These are phyloP conservation scores for Halisarca cf. caerulea DNA, from an alignment of 37 sponge, comb jelly and placozoan species.

Conservation along the genomic window DNA sequence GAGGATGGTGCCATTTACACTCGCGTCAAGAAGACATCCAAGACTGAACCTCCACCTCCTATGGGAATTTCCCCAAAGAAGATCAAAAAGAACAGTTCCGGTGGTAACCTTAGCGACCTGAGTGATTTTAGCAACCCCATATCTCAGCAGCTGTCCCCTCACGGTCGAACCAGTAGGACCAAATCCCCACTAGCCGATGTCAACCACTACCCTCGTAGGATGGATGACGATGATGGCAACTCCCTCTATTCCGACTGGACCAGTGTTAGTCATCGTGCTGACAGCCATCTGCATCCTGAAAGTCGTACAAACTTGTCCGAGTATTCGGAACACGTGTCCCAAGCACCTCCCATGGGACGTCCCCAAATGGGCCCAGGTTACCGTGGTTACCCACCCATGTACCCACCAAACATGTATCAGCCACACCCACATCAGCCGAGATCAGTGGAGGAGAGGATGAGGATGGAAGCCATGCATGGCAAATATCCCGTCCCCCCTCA, in stretches of 20 bases:
- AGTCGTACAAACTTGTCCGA: constrained; percentile 6
- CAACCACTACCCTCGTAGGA: not conserved
- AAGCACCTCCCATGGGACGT: not conserved
- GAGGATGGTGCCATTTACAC: constrained; percentile 13
- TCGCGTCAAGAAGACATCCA: constrained; percentile 10
- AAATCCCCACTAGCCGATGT: not conserved
- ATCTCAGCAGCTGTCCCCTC: constrained; percentile 15
- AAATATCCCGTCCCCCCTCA: not conserved
- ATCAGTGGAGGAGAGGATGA: constrained; percentile 25
- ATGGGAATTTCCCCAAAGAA: not conserved
- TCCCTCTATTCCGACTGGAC: constrained; percentile 12
- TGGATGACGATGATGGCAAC: not conserved
- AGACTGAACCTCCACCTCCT: not conserved
- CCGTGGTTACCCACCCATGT: constrained; percentile 4
- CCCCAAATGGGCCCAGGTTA: not conserved
- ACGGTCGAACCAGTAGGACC: constrained; percentile 1
- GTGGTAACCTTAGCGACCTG: constrained; percentile 2
- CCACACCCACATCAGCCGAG: constrained; percentile 1
- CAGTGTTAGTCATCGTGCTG: constrained; percentile 5
- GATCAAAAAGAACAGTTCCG: not conserved
- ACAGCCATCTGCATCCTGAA: not conserved
- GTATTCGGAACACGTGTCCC: not conserved
- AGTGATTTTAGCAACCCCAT: constrained; percentile 11
- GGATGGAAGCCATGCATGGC: constrained; percentile 20
- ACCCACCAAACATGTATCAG: constrained; percentile 10